These are phyloP conservation scores for Eilema griseolum DNA, from an alignment of 2,888 invertebrate genomes.

Conservation along the genomic window DNA sequence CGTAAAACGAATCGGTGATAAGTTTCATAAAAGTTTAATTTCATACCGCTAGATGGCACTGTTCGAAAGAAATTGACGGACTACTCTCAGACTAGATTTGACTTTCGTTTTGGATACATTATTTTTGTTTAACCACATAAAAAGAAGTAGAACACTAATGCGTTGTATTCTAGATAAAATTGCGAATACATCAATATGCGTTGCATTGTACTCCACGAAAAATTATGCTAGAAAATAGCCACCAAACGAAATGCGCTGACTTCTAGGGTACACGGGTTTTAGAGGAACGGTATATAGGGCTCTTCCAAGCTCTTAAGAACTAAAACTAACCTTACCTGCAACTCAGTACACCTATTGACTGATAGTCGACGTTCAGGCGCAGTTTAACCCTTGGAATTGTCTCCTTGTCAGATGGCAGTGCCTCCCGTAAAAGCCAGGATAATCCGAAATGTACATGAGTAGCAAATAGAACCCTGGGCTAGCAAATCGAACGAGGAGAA, in stretches of 20 bases:
- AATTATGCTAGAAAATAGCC: background rate
- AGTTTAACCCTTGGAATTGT: background rate
- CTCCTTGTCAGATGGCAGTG: background rate
- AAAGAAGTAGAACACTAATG: background rate
- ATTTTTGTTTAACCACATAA: background rate
- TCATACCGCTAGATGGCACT: background rate
- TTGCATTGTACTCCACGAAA: background rate
- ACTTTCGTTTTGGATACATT: background rate
- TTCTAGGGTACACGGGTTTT: background rate
- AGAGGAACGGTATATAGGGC: background rate
- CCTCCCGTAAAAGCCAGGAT: background rate
- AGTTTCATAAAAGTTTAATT: background rate
- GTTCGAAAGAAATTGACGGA: background rate
- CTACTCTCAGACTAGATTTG: background rate
- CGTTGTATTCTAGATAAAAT: background rate
- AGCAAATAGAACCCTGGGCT: too few relatives aligned
- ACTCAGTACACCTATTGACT: background rate
- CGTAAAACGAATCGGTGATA: background rate
- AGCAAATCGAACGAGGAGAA: background rate
- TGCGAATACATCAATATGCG: background rate
- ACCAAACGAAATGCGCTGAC: background rate
- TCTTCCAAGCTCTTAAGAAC: background rate
- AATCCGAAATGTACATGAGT: background rate
- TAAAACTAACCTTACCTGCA: background rate
- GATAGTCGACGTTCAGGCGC: background rate